Base-by-base conservation (phyloP, 2,113 vertebrate species). In the Garra rufa region DNA sequence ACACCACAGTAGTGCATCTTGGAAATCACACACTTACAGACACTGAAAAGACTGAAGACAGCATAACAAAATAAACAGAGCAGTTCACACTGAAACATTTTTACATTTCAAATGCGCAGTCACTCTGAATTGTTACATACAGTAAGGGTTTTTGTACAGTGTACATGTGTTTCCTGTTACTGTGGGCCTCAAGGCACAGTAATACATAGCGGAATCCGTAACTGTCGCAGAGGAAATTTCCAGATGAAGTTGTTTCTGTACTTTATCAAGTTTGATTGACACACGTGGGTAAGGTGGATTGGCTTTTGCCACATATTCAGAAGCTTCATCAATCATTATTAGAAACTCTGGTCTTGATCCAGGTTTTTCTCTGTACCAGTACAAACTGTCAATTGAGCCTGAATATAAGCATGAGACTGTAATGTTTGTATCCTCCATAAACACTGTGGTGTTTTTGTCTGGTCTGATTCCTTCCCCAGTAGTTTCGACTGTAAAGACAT, bases 111-210 rank as follows among this genome's bases (percentile, higher is more conserved):
- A 48, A 74, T 30, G 24, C 34, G 30, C 46, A 61, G 13, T 34
- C 46, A 10, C 46, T 70, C 9, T 81, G 44, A 9, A 57, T 19
- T 38, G 73, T 75, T 55, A 38, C 10, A 38, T 28, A 21, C 11
- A 63, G 41, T n/a, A 70, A 38, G 63, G 41, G 75, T 85, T 85
- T 81, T 81, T 85, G 84, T 85, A 76, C 70, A 57, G 84, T 63
- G 52, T 34, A 38, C 19, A 10, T 59, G 38, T 14, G 30, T 69
- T 70, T 70, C 67, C 67, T 70, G 67, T 70, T 21, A 41, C 67
- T 70, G 67, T 70, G 67, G 67, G 67, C 67, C 67, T 70, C 67
- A 70, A 41, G 6, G 67, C 67, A 11, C 67, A 70, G 34, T 70
- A 41, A 41, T 70, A n/a, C 19, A 70, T 6, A 6, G 67, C 34